A percentile compares a stretch with the other conserved stretches of the same genome.
Evolutionary conservation across 2,113 vertebrate species (phyloP).

Genomic region (Lampris megalopsis): DNA sequence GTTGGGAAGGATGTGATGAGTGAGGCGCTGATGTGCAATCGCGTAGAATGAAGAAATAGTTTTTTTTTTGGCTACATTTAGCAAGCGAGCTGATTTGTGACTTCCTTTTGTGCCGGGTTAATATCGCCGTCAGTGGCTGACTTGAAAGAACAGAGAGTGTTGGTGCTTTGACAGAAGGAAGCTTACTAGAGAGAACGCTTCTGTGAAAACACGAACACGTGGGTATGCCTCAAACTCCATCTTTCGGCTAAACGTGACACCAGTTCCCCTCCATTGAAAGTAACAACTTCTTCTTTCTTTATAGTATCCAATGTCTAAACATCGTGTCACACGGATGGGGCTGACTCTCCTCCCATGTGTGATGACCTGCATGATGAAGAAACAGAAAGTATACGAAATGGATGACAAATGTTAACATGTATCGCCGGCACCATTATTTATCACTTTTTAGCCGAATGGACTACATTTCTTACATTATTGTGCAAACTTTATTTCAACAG

Average conservation of each 20-base stretch:
- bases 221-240: conserved; percentile 20
- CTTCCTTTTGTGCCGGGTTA: too few relatives aligned
- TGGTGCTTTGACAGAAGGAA: background rate
- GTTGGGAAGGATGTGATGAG: too few relatives aligned
- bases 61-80: too few relatives aligned
- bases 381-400: background rate
- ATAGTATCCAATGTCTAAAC: conserved; percentile 6
- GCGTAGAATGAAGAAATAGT: conserved; percentile 1
- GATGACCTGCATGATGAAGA: background rate
- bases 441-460: too few relatives aligned
- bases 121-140: too few relatives aligned
- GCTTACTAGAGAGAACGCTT: conserved; percentile 22
- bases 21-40: too few relatives aligned
- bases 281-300: conserved; percentile 55
- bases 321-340: conserved; percentile 39
- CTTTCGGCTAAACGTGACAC: conserved; percentile 51
- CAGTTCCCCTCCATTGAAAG: conserved; percentile 58
- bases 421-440: too few relatives aligned
- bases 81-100: too few relatives aligned
- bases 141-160: too few relatives aligned
- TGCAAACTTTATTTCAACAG: background rate
- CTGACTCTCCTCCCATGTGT: background rate
- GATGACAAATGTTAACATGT: background rate
- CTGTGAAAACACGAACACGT: conserved; percentile 6
- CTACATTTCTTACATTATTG: background rate